A percentile compares a stretch with the other conserved stretches of the same genome.
phyloP scores from a whole-genome alignment of 2,888 invertebrate genomes.

The Lymantria dispar region DNA sequence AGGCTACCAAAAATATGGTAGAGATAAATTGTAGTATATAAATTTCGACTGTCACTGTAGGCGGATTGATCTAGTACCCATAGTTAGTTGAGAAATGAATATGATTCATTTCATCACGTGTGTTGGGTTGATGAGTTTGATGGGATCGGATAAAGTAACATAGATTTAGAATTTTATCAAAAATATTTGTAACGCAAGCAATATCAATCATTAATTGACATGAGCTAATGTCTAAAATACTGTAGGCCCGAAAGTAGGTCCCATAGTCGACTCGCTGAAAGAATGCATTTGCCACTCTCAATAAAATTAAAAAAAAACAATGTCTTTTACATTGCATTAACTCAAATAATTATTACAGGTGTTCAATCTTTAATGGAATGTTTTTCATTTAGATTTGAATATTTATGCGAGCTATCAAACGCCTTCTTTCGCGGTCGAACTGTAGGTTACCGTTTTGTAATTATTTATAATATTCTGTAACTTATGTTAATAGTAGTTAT shows the following conservation, averaged over 20 bases:
- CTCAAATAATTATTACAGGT: too few species aligned
- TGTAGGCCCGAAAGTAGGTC: not conserved
- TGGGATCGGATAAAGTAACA: slow-evolving; percentile 14
- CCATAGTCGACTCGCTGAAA: too few species aligned
- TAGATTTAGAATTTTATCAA: slow-evolving; percentile 15
- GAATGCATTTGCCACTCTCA: too few species aligned
- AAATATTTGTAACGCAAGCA: slow-evolving; percentile 12
- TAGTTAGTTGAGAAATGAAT: slow-evolving; percentile 49
- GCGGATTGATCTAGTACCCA: slow-evolving; percentile 43
- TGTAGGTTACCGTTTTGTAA: slow-evolving; percentile 6
- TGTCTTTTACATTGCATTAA: too few species aligned
- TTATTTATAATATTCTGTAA: slow-evolving; percentile 31
- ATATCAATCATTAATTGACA: slow-evolving; percentile 28
- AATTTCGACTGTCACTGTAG: slow-evolving; percentile 58
- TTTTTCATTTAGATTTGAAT: too few species aligned
- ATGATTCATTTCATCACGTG: slow-evolving; percentile 48
- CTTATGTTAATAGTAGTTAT: slow-evolving; percentile 38
- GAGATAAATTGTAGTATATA: slow-evolving; percentile 41
- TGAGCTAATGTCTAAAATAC: slow-evolving; percentile 41
- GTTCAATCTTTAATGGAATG: too few species aligned
- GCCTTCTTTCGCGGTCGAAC: too few species aligned
- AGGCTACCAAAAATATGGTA: slow-evolving; percentile 70
- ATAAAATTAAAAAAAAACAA: too few species aligned
- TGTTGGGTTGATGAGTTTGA: slow-evolving; percentile 15
- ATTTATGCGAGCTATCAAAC: too few species aligned